These are phyloP conservation scores for Lutjanus campechanus DNA, from an alignment of 2,797 vertebrate species.

Conservation along the genomic window DNA sequence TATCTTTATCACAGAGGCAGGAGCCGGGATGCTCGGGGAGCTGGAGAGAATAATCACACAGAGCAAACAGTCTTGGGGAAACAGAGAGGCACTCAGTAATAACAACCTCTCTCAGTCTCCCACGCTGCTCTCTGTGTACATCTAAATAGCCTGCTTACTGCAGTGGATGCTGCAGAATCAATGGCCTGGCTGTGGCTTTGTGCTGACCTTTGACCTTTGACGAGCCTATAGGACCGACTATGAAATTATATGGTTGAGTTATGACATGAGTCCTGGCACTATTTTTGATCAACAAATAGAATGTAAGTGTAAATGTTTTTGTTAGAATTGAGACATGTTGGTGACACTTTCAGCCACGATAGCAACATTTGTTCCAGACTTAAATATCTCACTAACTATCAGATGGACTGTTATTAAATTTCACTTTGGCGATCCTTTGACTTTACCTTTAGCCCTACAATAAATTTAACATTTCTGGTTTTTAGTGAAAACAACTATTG, in stretches of 20 bases:
- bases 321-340: constrained; percentile 11
- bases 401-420: background rate
- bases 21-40: constrained; percentile 69
- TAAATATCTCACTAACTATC: background rate
- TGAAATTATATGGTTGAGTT: background rate
- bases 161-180: constrained; percentile 55
- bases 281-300: constrained; percentile 16
- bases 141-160: constrained; percentile 72
- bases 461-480: background rate
- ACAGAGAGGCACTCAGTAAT: constrained; percentile 77
- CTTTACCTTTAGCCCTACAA: too few relatives aligned
- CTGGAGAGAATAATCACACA: constrained; percentile 82
- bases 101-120: constrained; percentile 70
- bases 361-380: background rate
- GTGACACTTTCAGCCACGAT: background rate
- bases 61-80: constrained; percentile 79
- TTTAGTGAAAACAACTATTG: background rate
- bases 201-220: constrained; percentile 58
- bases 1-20: constrained; percentile 81
- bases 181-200: constrained; percentile 59
- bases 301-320: constrained; percentile 17
- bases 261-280: background rate
- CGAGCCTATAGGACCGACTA: background rate
- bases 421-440: background rate
- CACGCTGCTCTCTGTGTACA: constrained; percentile 66